Percentiles rank a stretch among this genome's conserved stretches.
These are phyloP conservation scores for Pristionchus arcanus DNA, from an alignment of 2,888 invertebrate species.

Conservation along the genomic window DNA sequence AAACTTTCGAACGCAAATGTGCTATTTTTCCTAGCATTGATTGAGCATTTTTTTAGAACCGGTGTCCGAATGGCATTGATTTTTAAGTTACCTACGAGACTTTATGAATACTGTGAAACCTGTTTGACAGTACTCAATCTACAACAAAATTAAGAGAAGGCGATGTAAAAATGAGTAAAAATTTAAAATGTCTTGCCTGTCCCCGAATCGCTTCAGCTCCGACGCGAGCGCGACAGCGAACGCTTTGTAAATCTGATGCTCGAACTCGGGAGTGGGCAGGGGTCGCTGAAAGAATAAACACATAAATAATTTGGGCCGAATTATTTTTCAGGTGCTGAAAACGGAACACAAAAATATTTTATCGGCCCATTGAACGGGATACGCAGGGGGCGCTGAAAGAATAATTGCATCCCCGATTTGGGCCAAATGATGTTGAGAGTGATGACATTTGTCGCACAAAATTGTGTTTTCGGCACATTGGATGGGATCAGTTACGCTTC, in stretches of 20 bases:
- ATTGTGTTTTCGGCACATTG: not conserved
- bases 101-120: not conserved
- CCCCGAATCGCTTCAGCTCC: conserved; percentile 44
- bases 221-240: not conserved
- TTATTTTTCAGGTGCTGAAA: too few relatives aligned
- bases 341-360: too few relatives aligned
- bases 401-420: too few relatives aligned
- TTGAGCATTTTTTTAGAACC: not conserved
- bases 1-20: not conserved
- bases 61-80: not conserved
- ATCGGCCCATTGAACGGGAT: too few relatives aligned
- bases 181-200: not conserved
- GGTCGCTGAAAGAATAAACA: not conserved
- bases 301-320: too few relatives aligned
- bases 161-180: too few relatives aligned
- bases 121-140: too few relatives aligned
- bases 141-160: too few relatives aligned
- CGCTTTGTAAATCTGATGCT: conserved; percentile 53
- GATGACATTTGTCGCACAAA: too few relatives aligned
- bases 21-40: not conserved
- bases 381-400: too few relatives aligned
- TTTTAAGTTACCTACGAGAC: not conserved
- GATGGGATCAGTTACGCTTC: not conserved
- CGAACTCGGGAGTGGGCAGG: conserved; percentile 46
- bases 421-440: not conserved